Evolutionary conservation across 2,113 vertebrate genomes (phyloP), one percentile per base, ranked within the genome.

Genomic region (Podilymbus podiceps): DNA sequence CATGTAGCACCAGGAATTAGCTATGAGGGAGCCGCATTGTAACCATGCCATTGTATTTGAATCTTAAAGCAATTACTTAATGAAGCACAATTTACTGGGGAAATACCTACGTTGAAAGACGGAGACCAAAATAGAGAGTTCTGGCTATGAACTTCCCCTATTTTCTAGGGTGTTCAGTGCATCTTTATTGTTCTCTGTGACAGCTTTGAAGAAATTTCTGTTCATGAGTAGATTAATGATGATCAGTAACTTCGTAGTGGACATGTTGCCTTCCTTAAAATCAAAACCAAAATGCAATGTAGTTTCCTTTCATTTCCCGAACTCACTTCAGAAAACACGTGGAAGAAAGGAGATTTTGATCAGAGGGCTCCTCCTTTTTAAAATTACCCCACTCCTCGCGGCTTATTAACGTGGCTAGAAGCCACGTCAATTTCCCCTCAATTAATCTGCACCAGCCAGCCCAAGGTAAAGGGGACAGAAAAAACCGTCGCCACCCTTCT

Each of bases 401-500:
- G 44, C 40, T 53, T 15, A 18, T 2, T 16, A 30, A 5, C 55
- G 56, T 17, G 15, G 23, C 25, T 7, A 50, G 47, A 59, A 58
- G 47, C n/a, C n/a, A n/a, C 3, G 5, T 13, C 30, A 49, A 25
- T 62, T 62, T 35, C 9, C 35, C 12, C 22, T 20, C 30, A 9
- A 3, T 28, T 20, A 12, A 47, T 8, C 33, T 2, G 33, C 27
- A 8, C 22, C 79, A 20, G 24, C 27, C 33, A 42, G 56, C 44
- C 9, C 35, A 8, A 40, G 13, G 15, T 1, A 23, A 20, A 18
- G 8, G 9, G 0, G 7, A 9, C 15, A 3, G 6, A 3, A 20
- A 6, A 21, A 24, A 23, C 0, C 12, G 9, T 2, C 0, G 1
- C 2, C 24, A 3, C 6, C 33, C 3, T 0, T 0, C 6, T 16